phyloP scores from a whole-genome alignment of 1,140 invertebrate species.

The Marisa cornuarietis region DNA sequence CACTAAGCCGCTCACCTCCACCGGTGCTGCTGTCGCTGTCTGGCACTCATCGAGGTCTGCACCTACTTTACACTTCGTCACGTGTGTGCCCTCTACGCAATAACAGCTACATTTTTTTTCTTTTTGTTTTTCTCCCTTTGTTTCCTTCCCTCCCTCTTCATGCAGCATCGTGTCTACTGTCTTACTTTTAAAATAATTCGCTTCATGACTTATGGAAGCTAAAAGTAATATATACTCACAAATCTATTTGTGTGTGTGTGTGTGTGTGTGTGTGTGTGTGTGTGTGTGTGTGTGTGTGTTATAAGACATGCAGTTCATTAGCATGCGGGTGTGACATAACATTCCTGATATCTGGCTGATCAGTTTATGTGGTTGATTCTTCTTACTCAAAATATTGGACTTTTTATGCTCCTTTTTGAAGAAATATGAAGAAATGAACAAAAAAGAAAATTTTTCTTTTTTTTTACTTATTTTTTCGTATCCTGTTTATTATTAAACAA shows the following conservation, averaged over 20 bases:
- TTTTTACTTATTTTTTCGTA: background rate
- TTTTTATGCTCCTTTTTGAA: too few relatives aligned
- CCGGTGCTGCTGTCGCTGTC: too few relatives aligned
- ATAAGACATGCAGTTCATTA: background rate
- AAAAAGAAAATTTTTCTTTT: background rate
- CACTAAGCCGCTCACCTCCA: too few relatives aligned
- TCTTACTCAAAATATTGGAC: background rate
- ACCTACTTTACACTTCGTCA: too few relatives aligned
- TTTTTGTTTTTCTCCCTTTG: too few relatives aligned
- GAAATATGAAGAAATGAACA: too few relatives aligned
- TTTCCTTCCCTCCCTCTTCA: too few relatives aligned
- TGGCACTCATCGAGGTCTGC: too few relatives aligned
- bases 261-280: constrained; percentile 1
- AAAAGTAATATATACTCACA: background rate
- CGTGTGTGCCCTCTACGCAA: too few relatives aligned
- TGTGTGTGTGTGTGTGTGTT: background rate
- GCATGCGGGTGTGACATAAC: background rate
- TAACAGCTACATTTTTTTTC: too few relatives aligned
- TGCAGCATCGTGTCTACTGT: too few relatives aligned
- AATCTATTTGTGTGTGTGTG: background rate
- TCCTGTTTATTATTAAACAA: too few relatives aligned
- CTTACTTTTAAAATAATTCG: background rate
- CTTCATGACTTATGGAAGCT: background rate
- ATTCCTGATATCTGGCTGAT: background rate
- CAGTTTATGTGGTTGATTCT: background rate